Percentiles rank a stretch among this genome's conserved stretches.
phyloP scores from a whole-genome alignment of 2,797 vertebrate genomes.

The Ctenochaetus hawaiiensis region DNA sequence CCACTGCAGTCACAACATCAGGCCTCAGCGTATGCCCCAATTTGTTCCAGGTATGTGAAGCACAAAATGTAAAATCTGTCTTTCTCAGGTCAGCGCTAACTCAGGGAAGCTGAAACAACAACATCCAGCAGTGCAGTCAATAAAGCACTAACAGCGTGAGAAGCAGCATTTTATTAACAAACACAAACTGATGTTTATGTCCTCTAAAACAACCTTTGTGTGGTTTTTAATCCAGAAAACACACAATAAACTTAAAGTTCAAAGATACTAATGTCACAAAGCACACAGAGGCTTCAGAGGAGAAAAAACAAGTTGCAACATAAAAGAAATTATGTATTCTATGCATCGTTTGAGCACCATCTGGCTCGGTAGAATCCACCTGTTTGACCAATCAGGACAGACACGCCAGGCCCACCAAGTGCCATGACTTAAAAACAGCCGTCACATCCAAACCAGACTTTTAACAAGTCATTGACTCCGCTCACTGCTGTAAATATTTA shows the following conservation, averaged over 20 bases:
- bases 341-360: background rate
- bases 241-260: background rate
- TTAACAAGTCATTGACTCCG: background rate
- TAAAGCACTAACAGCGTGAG: constrained; percentile 9
- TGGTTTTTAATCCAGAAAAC: background rate
- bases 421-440: background rate
- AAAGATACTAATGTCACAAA: background rate
- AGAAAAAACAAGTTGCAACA: background rate
- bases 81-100: constrained; percentile 56
- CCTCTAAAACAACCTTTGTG: background rate
- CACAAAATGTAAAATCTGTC: constrained; percentile 68
- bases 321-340: background rate
- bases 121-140: constrained; percentile 14
- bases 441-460: background rate
- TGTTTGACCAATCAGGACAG: background rate
- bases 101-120: constrained; percentile 38
- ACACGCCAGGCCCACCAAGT: background rate
- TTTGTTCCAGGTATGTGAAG: constrained; percentile 72
- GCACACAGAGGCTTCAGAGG: background rate
- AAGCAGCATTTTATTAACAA: background rate
- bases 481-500: too few species aligned
- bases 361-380: too few species aligned
- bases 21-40: constrained; percentile 42
- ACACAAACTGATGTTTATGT: constrained; percentile 1
- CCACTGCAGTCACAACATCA: constrained; percentile 16